Conservation (phyloP, 2,113 vertebrate genomes). For the Phylloscopus trochiloides region DNA sequence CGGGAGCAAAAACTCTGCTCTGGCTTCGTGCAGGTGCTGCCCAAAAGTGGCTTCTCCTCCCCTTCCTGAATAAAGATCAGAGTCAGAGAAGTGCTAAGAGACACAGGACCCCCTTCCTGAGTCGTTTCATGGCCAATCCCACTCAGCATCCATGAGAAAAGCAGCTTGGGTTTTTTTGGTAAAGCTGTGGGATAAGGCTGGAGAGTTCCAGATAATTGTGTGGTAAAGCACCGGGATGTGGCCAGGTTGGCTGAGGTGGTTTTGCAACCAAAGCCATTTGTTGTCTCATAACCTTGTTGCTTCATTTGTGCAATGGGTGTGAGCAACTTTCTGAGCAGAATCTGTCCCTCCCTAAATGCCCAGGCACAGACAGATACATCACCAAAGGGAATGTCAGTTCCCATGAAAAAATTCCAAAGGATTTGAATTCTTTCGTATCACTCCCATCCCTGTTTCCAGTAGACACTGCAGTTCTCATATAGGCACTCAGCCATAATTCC, state of each 20-base stretch:
- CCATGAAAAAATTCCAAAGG: background rate
- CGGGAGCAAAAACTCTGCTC: background rate
- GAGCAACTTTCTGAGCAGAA: background rate
- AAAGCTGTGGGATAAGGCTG: background rate
- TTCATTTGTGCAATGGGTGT: background rate
- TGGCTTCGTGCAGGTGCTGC: background rate
- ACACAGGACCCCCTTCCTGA: background rate
- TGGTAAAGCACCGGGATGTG: background rate
- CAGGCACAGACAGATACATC: background rate
- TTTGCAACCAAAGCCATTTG: background rate
- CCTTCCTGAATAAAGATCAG: background rate
- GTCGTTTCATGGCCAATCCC: background rate
- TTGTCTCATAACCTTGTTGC: background rate
- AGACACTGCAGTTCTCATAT: background rate
- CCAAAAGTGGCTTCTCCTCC: background rate
- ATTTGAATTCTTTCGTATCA: background rate
- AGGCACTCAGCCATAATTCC: background rate
- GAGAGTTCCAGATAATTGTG: background rate
- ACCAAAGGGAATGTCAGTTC: background rate
- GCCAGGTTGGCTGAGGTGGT: background rate
- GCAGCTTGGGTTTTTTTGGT: background rate
- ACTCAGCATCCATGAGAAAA: background rate
- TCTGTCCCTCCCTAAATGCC: background rate
- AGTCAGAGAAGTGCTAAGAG: background rate
- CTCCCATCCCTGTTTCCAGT: background rate